These are phyloP conservation scores for Chrosomus eos DNA, from an alignment of 2,797 vertebrate genomes.

Conservation along the genomic window DNA sequence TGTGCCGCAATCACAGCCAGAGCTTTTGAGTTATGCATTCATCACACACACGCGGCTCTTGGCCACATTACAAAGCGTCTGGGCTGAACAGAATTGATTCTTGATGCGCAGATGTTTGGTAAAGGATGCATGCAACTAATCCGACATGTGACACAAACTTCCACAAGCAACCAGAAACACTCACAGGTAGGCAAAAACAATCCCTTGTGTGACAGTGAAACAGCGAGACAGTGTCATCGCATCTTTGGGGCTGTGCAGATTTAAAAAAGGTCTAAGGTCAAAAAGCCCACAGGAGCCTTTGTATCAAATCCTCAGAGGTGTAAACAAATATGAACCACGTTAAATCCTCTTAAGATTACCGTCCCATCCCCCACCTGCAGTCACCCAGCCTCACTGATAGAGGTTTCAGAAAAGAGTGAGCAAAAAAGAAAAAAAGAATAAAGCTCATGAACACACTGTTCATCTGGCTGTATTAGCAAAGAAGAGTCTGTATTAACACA, in stretches of 20 bases:
- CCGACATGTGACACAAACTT: conserved; percentile 44
- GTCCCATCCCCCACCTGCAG: conserved; percentile 20
- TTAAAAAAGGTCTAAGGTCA: conserved; percentile 46
- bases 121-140: conserved; percentile 43
- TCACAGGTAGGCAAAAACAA: conserved; percentile 63
- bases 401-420: conserved; percentile 5
- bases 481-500: not conserved
- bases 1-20: conserved; percentile 45
- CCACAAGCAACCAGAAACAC: conserved; percentile 57
- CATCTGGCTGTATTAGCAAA: not conserved
- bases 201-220: conserved; percentile 10
- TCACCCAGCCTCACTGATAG: not conserved
- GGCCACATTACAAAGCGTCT: conserved; percentile 48
- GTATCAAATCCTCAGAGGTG: conserved; percentile 55
- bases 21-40: conserved; percentile 60
- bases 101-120: conserved; percentile 53
- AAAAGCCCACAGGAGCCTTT: conserved; percentile 51
- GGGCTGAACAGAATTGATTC: conserved; percentile 51
- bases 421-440: not conserved
- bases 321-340: conserved; percentile 66
- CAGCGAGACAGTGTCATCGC: conserved; percentile 14
- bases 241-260: conserved; percentile 44
- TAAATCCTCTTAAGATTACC: conserved; percentile 64
- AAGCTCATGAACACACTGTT: not conserved
- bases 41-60: conserved; percentile 22